Evolutionary conservation across 1,140 invertebrate genomes (phyloP), one percentile per base, ranked within the genome.

Genomic region (Rhyzopertha dominica): DNA sequence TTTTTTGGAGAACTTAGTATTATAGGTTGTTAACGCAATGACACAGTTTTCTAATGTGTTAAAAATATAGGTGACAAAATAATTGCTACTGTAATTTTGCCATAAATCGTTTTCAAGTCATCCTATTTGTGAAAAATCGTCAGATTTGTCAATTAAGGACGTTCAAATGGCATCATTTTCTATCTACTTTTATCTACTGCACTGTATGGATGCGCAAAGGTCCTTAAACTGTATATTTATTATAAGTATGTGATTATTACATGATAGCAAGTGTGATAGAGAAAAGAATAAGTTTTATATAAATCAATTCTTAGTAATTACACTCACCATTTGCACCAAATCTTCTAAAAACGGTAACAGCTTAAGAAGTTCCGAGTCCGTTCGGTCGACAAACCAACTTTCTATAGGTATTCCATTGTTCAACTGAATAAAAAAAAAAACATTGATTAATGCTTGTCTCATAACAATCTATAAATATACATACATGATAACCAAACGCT

Each of bases 381-480:
- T 80, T 58, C 84, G 78, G 71, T 97, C 91, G 25, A 90, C 81
- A 72, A 96, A 98, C 94, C 95, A 98, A 68, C 90, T 95, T 71
- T 95, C 90, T 61, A 98, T 97, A 0, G 94, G 93, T 53, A 98
- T 97, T 23, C 94, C 94, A 74, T 97, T 97, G 71, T 96, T 91
- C 46, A 95, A 67, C 83, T 95, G 74, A 26, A 82, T 78, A 50
- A 42, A 45, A 16, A 44, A 35, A 26, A 2, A 29, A 32, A n/a
- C n/a, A 12, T 32, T 34, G 19, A 16, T 36, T 31, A 28, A 35
- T 40, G 42, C 14, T 31, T 41, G 13, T 32, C 5, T 32, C 30
- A 32, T 12, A 36, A 31, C 14, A 37, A 3, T 38, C 2, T 39
- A 40, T 13, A 30, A 32, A 36, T 17, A 31, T 38, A 61, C 61